Evolutionary conservation across 2,113 vertebrate species (phyloP).

Genomic region (Protobothrops mucrosquamatus): DNA sequence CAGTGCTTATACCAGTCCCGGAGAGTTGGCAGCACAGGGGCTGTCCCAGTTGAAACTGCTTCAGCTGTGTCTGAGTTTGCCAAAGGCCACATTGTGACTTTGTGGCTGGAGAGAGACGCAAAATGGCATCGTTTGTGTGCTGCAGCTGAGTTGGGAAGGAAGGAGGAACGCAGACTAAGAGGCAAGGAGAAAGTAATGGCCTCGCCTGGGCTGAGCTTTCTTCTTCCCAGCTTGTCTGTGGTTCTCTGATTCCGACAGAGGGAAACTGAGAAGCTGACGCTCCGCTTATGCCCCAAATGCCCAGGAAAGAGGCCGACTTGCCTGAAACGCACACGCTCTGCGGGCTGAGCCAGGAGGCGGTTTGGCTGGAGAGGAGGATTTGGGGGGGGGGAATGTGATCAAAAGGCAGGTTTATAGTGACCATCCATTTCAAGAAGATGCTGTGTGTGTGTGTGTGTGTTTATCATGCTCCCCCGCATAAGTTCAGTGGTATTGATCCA

Average conservation of each 20-base stretch:
- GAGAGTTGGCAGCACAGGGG: neutral
- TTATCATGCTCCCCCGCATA: neutral
- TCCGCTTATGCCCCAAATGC: conserved; percentile 58
- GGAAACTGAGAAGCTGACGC: conserved; percentile 25
- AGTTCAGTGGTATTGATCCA: neutral
- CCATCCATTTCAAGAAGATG: neutral
- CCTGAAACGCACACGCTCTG: neutral
- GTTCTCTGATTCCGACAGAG: conserved; percentile 30
- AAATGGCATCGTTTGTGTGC: neutral
- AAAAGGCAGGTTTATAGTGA: neutral
- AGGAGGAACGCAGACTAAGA: neutral
- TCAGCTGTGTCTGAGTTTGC: neutral
- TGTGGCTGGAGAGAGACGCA: neutral
- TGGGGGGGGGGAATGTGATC: neutral
- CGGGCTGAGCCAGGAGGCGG: conserved; percentile 35
- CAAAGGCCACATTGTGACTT: neutral
- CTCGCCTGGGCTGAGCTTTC: neutral
- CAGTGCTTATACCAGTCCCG: neutral
- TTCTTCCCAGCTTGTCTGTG: conserved; percentile 52
- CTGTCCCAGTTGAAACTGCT: neutral
- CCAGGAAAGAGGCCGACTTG: conserved; percentile 1
- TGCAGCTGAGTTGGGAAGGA: neutral
- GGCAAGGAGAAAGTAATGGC: neutral
- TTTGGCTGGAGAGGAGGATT: conserved; percentile 40
- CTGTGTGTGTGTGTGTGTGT: neutral